Conservation (phyloP, 1,140 invertebrate genomes). For the Drosophila sechellia region DNA sequence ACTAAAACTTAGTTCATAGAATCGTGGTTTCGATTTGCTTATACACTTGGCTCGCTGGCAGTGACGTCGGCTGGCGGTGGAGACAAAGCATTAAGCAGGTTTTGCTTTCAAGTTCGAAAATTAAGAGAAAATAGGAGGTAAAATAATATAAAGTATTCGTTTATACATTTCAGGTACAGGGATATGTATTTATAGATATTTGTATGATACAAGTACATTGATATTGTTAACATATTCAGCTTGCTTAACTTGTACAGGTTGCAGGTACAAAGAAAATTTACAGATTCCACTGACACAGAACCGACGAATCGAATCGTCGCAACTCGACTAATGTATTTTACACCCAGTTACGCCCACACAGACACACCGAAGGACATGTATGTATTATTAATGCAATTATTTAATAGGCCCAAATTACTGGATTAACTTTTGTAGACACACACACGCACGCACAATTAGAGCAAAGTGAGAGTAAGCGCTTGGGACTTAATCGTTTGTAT, state of each 20-base stretch:
- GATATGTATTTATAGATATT: constrained; percentile 19
- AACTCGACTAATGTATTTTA: constrained; percentile 31
- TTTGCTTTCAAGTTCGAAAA: constrained; percentile 10
- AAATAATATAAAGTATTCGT: constrained; percentile 10
- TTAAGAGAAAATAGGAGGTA: constrained; percentile 11
- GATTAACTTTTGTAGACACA: constrained; percentile 45
- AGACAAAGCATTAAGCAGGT: constrained; percentile 26
- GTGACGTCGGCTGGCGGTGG: constrained; percentile 16
- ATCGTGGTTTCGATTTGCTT: constrained; percentile 6
- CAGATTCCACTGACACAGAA: constrained; percentile 15
- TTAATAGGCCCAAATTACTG: constrained; percentile 45
- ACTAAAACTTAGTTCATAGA: constrained; percentile 36
- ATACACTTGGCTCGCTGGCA: constrained; percentile 1
- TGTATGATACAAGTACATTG: constrained; percentile 31
- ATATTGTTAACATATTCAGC: constrained; percentile 24
- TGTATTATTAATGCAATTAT: constrained; percentile 51
- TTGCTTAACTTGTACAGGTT: constrained; percentile 24
- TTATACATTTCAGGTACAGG: constrained; percentile 18
- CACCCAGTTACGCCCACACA: constrained; percentile 19
- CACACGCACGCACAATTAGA: constrained; percentile 51
- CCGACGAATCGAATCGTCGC: background rate
- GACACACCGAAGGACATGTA: constrained; percentile 37
- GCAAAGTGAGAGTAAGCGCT: constrained; percentile 65
- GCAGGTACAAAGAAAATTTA: constrained; percentile 36
- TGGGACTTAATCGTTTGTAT: constrained; percentile 47